A percentile compares a stretch with the other conserved stretches of the same genome.
Conservation (phyloP, 2,113 vertebrate species). For the Varanus salvator region DNA sequence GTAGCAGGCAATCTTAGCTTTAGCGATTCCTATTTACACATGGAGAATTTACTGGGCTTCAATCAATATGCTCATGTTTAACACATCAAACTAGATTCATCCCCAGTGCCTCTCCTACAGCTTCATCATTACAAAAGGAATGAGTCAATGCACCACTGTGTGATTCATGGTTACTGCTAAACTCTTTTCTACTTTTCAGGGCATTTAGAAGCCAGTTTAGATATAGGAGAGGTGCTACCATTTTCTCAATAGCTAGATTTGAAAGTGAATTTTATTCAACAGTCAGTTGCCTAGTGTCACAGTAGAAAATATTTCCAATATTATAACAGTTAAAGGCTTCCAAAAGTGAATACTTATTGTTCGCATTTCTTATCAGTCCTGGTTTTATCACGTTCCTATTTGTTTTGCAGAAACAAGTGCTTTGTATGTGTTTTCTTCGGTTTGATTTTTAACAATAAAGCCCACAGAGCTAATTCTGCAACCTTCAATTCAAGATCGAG, state of each 20-base stretch:
- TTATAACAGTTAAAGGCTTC: background rate
- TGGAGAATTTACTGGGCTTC: conserved; percentile 34
- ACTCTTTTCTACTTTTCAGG: conserved; percentile 10
- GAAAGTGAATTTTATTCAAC: background rate
- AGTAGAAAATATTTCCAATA: conserved; percentile 6
- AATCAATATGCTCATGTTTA: conserved; percentile 45
- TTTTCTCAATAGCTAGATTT: background rate
- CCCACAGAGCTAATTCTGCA: background rate
- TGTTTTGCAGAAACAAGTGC: background rate
- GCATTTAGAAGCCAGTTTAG: background rate
- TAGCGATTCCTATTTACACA: conserved; percentile 31
- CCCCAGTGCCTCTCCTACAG: conserved; percentile 16
- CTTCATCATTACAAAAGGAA: conserved; percentile 10
- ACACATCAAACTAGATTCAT: conserved; percentile 23
- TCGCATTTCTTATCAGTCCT: background rate
- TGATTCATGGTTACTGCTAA: background rate
- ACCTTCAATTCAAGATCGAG: background rate
- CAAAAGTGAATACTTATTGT: background rate
- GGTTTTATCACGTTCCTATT: background rate
- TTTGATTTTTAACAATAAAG: background rate
- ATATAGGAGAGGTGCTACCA: background rate
- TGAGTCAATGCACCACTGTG: background rate
- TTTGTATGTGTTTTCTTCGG: background rate
- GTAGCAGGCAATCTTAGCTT: conserved; percentile 39
- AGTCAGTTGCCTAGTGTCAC: background rate